These are phyloP conservation scores for Pimephales promelas DNA, from an alignment of 2,113 vertebrate genomes.

Conservation along the genomic window DNA sequence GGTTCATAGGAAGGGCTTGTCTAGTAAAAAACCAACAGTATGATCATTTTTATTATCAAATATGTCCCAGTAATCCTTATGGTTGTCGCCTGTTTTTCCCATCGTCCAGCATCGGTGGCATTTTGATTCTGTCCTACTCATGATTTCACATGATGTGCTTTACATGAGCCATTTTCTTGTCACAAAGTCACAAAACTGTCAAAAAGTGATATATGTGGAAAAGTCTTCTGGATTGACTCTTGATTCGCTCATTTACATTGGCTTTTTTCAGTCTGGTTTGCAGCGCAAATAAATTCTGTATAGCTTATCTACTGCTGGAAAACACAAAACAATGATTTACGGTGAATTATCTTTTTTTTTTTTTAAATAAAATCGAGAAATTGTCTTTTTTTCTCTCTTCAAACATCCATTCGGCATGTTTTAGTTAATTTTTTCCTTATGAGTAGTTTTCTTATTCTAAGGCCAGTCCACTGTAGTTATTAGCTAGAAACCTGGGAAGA, in stretches of 20 bases:
- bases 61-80: conserved; percentile 46
- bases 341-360: not conserved
- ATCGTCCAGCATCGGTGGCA: conserved; percentile 16
- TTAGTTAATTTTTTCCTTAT: conserved; percentile 3
- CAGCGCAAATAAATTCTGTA: conserved; percentile 2
- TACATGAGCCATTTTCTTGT: conserved; percentile 28
- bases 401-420: not conserved
- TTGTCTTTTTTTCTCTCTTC: not conserved
- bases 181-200: conserved; percentile 19
- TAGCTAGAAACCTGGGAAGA: conserved; percentile 40
- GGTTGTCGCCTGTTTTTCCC: conserved; percentile 46
- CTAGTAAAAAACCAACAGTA: conserved; percentile 46
- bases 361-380: not conserved
- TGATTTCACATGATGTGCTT: conserved; percentile 24
- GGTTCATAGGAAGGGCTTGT: conserved; percentile 64
- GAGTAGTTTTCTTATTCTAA: conserved; percentile 30
- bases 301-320: not conserved
- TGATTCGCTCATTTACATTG: not conserved
- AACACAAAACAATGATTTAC: not conserved
- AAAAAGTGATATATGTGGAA: not conserved
- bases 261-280: not conserved
- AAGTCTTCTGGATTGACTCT: conserved; percentile 1
- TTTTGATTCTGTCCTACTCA: not conserved
- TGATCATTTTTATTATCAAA: conserved; percentile 48
- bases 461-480: conserved; percentile 26